Base-by-base conservation (phyloP, 1,140 invertebrate species). In the Leptopilina boulardi region DNA sequence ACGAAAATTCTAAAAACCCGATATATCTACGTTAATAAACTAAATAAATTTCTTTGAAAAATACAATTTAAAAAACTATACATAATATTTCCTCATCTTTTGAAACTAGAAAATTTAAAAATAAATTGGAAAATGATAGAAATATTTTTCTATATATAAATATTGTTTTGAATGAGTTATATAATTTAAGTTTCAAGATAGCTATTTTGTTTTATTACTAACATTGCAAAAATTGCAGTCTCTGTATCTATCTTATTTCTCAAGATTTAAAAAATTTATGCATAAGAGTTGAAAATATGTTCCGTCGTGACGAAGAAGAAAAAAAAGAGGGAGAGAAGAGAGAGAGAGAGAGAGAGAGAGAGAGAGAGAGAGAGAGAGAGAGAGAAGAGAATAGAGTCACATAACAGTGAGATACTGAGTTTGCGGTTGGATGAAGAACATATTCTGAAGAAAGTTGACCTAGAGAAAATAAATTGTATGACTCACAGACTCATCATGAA, bases 401-500 rank as follows among this genome's bases (percentile, higher is more conserved):
- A 51, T 51, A 51, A 51, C 47, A 51, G 47, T 18, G 47, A 51
- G 47, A 51, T 51, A 51, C 47, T 51, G 47, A 51, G 47, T 51
- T 51, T 51, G 47, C 47, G 47, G 47, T 51, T 51, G 47, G 47
- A 51, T 51, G 47, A 51, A 51, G 47, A 51, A 51, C 15, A 18
- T 51, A 51, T 51, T 51, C 47, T 51, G 47, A 51, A 51, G 47
- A 51, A 51, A 51, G 47, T 51, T 51, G 47, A 51, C 47, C 47
- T 51, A 51, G 47, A 51, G 47, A 51, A 51, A 51, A 51, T 51
- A 51, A 51, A 51, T 51, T 51, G 47, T 51, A 51, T 51, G 47
- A 51, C 47, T 51, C 47, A 51, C 18, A n/a, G 47, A 51, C 47
- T 51, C 47, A 51, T 51, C 47, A 51, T 51, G 47, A 51, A 51